Base-by-base conservation (phyloP, 2,888 invertebrate genomes). In the Ametastegia equiseti region DNA sequence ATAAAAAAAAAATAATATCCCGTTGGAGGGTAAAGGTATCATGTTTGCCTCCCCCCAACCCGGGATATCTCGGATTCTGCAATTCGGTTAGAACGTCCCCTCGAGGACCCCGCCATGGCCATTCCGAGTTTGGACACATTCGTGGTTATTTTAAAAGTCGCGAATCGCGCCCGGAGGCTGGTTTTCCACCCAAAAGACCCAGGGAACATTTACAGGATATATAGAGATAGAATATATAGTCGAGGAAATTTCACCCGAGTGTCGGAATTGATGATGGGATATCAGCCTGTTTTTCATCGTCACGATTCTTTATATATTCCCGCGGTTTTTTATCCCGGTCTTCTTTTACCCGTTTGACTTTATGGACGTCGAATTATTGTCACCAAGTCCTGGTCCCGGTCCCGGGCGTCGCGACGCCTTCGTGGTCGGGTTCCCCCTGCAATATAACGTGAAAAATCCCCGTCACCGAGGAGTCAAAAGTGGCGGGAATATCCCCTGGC, bases 401-500 rank as follows among this genome's bases (percentile, higher is more conserved):
- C n/a, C 50, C 30, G 15, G 15, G 15, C 2, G 30, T 42, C 19
- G 15, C n/a, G 9, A 11, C 9, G 23, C 36, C 39, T 39, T n/a
- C n/a, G n/a, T n/a, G n/a, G 19, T 36, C 42, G 54, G 75, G 54
- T 75, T 33, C 33, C 13, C 36, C 63, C 19, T n/a, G 30, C n/a
- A 54, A 23, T 30, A 75, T 75, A 75, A 75, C 75, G 75, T 75
- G 11, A 54, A 75, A 75, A 75, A 75, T 75, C 75, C 36, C 5
- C 75, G 75, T 75, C 75, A 75, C 50, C 50, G 23, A 54, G 19
- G 75, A 75, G 75, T 75, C 75, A 75, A 75, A 75, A 36, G 75
- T 75, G 54, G 50, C 75, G 54, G 1, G 33, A 75, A 75, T 50
- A 36, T 54, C 75, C 54, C 50, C 75, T 13, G 54, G 75, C 75